A percentile compares a stretch with the other conserved stretches of the same genome.
phyloP scores from a whole-genome alignment of 2,113 vertebrate genomes.

The Channa argus region DNA sequence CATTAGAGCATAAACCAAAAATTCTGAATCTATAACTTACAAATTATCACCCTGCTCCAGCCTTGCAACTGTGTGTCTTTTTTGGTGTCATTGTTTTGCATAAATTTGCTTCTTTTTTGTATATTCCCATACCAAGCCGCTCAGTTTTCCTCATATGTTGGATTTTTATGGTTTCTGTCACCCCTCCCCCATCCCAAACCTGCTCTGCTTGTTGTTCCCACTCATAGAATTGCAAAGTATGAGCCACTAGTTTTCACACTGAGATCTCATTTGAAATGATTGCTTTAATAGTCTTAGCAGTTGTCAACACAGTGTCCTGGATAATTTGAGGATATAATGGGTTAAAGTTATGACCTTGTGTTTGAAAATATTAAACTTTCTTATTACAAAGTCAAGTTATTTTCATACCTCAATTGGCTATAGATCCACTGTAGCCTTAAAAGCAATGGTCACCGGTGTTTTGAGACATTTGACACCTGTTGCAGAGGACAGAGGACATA shows the following conservation, averaged over 20 bases:
- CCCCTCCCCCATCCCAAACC: too few species aligned
- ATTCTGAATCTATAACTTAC: conserved; percentile 56
- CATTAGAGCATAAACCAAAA: conserved; percentile 59
- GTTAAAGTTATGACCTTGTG: too few species aligned
- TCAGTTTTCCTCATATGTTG: background rate
- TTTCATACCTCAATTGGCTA: background rate
- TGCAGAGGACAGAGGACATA: too few species aligned
- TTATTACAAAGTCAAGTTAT: background rate
- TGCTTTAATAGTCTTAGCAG: too few species aligned
- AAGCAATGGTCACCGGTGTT: background rate
- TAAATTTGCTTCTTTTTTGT: too few species aligned
- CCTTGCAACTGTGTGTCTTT: background rate
- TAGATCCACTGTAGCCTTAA: background rate
- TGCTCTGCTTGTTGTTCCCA: too few species aligned
- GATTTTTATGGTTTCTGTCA: background rate
- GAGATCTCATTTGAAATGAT: too few species aligned
- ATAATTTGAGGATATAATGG: too few species aligned
- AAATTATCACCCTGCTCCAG: conserved; percentile 40
- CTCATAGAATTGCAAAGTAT: too few species aligned
- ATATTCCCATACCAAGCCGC: background rate
- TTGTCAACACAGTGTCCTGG: background rate
- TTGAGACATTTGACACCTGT: too few species aligned
- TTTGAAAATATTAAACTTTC: background rate
- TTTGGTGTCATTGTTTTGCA: background rate
- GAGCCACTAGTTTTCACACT: too few species aligned